Conservation (phyloP, 2,113 vertebrate genomes). For the Coturnix japonica region DNA sequence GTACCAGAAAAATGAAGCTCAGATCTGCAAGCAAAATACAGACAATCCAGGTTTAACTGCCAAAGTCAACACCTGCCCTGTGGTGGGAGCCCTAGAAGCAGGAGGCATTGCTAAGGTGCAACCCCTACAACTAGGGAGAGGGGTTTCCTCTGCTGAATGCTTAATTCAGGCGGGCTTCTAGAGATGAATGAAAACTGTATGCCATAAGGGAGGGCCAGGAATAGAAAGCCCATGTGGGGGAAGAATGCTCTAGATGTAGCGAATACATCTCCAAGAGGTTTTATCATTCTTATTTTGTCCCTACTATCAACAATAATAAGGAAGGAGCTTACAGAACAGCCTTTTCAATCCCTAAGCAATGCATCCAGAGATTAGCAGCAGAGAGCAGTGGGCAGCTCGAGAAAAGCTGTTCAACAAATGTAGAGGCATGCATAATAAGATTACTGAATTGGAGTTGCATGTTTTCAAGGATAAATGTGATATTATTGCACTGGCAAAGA, state of each 20-base stretch:
- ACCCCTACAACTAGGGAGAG: slow-evolving; percentile 14
- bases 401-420: slow-evolving; percentile 57
- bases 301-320: slow-evolving; percentile 72
- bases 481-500: slow-evolving; percentile 23
- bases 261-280: slow-evolving; percentile 56
- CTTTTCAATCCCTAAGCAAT: slow-evolving; percentile 46
- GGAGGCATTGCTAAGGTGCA: not conserved
- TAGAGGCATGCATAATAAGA: slow-evolving; percentile 63
- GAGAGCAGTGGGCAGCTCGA: slow-evolving; percentile 45
- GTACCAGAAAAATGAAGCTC: not conserved
- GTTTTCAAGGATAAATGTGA: slow-evolving; percentile 58
- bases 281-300: slow-evolving; percentile 71
- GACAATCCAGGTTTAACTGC: not conserved
- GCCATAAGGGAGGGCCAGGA: slow-evolving; percentile 65
- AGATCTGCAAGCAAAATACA: not conserved
- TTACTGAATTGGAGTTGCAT: slow-evolving; percentile 57
- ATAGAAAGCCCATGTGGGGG: slow-evolving; percentile 70
- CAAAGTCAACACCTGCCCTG: not conserved
- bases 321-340: slow-evolving; percentile 56
- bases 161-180: slow-evolving; percentile 55
- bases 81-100: not conserved
- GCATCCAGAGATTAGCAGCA: slow-evolving; percentile 58
- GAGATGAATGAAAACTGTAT: slow-evolving; percentile 67
- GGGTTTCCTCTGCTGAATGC: slow-evolving; percentile 50
- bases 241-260: slow-evolving; percentile 62